phyloP scores from a whole-genome alignment of 2,113 vertebrate species.

The Hystrix brachyura region DNA sequence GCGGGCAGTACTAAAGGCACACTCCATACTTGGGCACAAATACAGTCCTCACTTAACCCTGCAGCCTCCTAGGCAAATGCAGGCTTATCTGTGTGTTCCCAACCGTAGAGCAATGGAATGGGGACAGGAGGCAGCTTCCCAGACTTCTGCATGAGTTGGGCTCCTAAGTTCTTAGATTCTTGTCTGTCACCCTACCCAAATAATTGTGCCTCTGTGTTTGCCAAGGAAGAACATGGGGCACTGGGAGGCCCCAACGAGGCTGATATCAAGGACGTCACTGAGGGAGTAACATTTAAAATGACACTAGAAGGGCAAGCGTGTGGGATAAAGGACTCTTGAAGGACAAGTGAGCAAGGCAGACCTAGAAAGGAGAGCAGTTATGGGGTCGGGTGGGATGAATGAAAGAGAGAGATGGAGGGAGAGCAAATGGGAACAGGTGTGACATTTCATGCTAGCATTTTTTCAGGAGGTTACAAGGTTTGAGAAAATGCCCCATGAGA shows the following conservation, averaged over 20 bases:
- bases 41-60: neutral
- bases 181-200: neutral
- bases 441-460: neutral
- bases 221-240: neutral
- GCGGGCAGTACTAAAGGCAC: neutral
- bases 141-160: neutral
- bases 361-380: neutral
- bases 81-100: neutral
- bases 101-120: neutral
- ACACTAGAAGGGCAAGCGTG: neutral
- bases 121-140: neutral
- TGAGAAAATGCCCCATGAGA: neutral
- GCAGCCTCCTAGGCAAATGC: neutral
- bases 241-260: neutral
- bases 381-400: neutral
- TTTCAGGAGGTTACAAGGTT: neutral
- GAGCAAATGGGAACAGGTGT: too few species aligned
- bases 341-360: neutral
- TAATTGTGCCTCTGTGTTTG: neutral
- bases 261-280: neutral
- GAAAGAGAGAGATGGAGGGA: accelerated
- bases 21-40: neutral
- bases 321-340: neutral
- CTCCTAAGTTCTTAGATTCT: neutral
- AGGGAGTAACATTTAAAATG: neutral